phyloP scores from a whole-genome alignment of 2,888 invertebrate genomes.

The Sesia bembeciformis region DNA sequence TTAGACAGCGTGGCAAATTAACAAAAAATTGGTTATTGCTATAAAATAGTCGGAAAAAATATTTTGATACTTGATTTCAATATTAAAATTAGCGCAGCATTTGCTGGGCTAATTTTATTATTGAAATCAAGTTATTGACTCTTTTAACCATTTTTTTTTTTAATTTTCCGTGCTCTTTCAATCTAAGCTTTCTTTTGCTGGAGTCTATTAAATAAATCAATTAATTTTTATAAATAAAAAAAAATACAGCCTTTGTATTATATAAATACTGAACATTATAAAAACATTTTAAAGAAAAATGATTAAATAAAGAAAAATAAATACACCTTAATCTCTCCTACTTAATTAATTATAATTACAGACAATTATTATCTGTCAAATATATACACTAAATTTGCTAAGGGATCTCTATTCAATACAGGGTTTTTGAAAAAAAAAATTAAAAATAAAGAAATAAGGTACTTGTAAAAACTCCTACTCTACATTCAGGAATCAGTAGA shows the following conservation, averaged over 20 bases:
- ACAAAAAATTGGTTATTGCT: too few species aligned
- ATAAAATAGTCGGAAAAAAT: too few species aligned
- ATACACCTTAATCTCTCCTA: neutral
- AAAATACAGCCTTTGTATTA: neutral
- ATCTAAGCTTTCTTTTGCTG: too few species aligned
- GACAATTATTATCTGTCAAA: conserved; percentile 39
- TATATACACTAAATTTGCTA: conserved; percentile 56
- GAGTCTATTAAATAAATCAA: neutral
- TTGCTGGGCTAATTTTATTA: too few species aligned
- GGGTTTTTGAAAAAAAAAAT: conserved; percentile 36
- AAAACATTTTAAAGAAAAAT: neutral
- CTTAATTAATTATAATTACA: conserved; percentile 1
- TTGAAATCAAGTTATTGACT: too few species aligned
- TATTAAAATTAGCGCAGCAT: too few species aligned
- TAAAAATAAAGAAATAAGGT: conserved; percentile 12
- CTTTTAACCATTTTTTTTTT: too few species aligned
- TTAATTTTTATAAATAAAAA: neutral
- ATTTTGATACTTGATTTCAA: too few species aligned
- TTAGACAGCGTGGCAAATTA: too few species aligned
- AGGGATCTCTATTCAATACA: conserved; percentile 64
- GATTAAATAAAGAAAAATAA: neutral
- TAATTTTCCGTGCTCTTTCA: too few species aligned
- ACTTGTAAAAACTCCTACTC: neutral
- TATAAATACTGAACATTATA: neutral
- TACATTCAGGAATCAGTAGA: conserved; percentile 25